phyloP scores from a whole-genome alignment of 2,797 vertebrate genomes.

The Sebastes hubbsi region DNA sequence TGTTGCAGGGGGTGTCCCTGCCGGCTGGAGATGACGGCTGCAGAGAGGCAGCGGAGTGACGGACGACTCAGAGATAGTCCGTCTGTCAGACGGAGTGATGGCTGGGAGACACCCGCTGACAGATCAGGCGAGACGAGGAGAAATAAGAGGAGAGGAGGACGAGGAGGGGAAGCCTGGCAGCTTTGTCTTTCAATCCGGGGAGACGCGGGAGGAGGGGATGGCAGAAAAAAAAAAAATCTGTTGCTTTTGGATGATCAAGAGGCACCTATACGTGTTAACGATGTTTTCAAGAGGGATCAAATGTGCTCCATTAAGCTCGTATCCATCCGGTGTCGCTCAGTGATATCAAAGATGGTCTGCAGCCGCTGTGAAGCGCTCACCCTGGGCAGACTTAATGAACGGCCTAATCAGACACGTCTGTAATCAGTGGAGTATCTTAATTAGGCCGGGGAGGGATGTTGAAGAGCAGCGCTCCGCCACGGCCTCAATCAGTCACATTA shows the following conservation, averaged over 20 bases:
- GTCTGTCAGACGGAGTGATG: conserved; percentile 75
- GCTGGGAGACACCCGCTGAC: conserved; percentile 72
- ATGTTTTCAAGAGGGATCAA: conserved; percentile 45
- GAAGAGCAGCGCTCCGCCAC: conserved; percentile 23
- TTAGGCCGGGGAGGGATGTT: conserved; percentile 43
- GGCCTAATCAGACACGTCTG: conserved; percentile 54
- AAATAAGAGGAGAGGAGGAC: conserved; percentile 45
- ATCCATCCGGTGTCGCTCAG: conserved; percentile 17
- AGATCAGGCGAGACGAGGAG: conserved; percentile 67
- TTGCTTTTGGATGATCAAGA: conserved; percentile 16
- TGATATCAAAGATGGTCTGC: conserved; percentile 36
- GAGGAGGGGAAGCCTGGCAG: conserved; percentile 60
- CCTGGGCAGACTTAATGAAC: conserved; percentile 47
- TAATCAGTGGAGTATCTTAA: conserved; percentile 64
- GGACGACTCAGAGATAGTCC: conserved; percentile 71
- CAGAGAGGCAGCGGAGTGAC: conserved; percentile 67
- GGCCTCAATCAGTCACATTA: conserved; percentile 29
- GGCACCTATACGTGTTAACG: conserved; percentile 29
- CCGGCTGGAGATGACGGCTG: conserved; percentile 60
- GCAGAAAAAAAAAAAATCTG: neutral
- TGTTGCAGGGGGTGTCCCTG: conserved; percentile 67
- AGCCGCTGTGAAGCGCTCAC: conserved; percentile 49
- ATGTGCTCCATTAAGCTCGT: conserved; percentile 59
- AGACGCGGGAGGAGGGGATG: conserved; percentile 31
- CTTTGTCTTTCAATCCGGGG: conserved; percentile 55